Evolutionary conservation across 2,797 vertebrate genomes (phyloP).

Genomic region (Eulemur albifrons): DNA sequence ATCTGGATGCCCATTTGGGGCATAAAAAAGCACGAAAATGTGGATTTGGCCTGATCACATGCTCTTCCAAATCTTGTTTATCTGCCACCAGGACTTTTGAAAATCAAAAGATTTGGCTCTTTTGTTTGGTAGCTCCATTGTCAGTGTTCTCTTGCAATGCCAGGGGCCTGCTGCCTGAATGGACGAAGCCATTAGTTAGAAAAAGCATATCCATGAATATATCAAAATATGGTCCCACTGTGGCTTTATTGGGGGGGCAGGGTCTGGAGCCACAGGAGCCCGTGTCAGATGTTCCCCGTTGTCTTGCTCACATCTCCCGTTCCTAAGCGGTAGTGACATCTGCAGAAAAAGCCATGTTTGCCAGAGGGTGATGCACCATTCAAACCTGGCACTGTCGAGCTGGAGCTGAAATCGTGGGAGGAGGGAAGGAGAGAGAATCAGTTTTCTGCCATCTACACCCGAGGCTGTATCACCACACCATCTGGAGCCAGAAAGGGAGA

Average conservation of each 20-base stretch:
- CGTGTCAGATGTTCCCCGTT: neutral
- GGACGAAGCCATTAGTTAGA: neutral
- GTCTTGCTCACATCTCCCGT: neutral
- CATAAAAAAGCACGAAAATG: neutral
- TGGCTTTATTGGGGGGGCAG: neutral
- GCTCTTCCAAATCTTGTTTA: neutral
- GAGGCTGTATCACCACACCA: conserved; percentile 62
- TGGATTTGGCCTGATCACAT: rapidly evolving
- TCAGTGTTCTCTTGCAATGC: neutral
- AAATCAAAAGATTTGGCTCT: neutral
- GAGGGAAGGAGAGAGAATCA: neutral
- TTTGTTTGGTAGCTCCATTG: conserved; percentile 2
- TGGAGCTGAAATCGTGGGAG: neutral
- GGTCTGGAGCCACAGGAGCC: neutral
- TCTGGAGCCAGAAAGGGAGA: conserved; percentile 71
- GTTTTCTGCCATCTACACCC: neutral
- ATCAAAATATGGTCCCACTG: neutral
- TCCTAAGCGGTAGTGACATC: neutral
- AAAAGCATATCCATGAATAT: neutral
- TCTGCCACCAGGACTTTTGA: neutral
- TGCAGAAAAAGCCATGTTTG: neutral
- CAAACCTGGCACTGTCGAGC: neutral
- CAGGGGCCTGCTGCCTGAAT: neutral
- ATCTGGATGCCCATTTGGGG: neutral
- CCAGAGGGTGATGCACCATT: conserved; percentile 15